Base-by-base conservation (phyloP, 2,797 vertebrate species). In the Hoplostethus mediterraneus region DNA sequence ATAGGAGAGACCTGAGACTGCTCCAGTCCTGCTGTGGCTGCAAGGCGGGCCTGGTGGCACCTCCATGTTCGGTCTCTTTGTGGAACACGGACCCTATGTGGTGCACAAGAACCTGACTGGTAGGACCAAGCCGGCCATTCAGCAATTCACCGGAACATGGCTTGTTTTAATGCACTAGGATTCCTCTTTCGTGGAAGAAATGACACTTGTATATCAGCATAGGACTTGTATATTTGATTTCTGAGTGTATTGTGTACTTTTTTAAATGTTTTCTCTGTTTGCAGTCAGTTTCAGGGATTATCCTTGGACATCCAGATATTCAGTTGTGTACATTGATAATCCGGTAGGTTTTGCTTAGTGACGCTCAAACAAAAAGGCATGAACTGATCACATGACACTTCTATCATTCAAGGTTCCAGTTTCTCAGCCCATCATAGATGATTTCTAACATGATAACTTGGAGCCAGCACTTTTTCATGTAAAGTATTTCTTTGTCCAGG, bases 41-140 rank as follows among this genome's bases (percentile, higher is more conserved):
- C 96, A 97, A 66, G 97, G 96, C 0, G 96, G 96, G 1, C 96
- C 96, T 0, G 96, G 96, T 10, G 94, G 95, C 9, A 94, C 95
- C 1, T 97, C 96, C 13, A 94, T 97, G 96, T 96, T 97, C 70
- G 96, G 96, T 0, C 94, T 98, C n/a, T 97, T 98, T 87, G 95
- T 97, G 73, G 96, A 97, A 78, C 94, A 97, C 0, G 97, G 97
- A 21, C 97, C 97, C 0, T 98, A 96, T 31, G 77, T 96, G 73
- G 95, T 97, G 42, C 90, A 90, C 59, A 86, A 91, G 70, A 96
- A 97, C 83, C 30, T 97, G 84, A 96, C 95, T 0, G 64, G 96
- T 96, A 90, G 93, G 92, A 56, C 30, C 2, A 11, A 11, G 17
- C 0, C 28, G 42, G 28, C 12, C 4, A 36, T 36, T 67, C 31